Conservation (phyloP, 2,888 invertebrate species). For the Agrenia bidenticulata region DNA sequence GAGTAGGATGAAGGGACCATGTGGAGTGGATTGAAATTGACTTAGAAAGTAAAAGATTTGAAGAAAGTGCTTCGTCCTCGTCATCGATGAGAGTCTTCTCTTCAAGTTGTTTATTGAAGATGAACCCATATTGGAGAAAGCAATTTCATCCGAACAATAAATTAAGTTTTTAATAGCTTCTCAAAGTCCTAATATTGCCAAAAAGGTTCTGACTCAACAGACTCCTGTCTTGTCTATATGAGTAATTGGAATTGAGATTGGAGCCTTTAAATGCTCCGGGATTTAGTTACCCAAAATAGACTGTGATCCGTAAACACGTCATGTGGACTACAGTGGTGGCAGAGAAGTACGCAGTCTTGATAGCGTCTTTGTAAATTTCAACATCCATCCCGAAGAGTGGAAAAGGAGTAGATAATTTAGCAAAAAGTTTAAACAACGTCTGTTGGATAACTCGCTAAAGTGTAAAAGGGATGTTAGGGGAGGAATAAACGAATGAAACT, state of each 20-base stretch:
- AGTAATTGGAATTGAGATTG: no score
- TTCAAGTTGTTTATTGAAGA: conserved; percentile 5
- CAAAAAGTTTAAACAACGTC: no score
- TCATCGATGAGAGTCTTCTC: conserved; percentile 7
- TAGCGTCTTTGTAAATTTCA: no score
- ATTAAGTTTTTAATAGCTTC: conserved; percentile 5
- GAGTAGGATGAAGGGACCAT: not conserved
- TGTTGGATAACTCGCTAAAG: not conserved
- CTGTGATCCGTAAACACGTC: no score
- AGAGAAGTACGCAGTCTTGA: no score
- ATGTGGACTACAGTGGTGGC: no score
- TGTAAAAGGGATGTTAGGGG: not conserved
- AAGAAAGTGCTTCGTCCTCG: not conserved
- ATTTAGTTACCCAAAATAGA: no score
- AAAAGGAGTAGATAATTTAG: no score
- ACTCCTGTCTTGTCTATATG: not conserved
- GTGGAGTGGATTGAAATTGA: conserved; percentile 3
- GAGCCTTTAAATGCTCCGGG: no score
- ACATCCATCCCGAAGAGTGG: no score
- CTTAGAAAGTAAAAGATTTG: no score
- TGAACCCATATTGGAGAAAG: conserved; percentile 3
- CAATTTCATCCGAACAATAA: conserved; percentile 6
- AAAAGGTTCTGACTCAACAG: not conserved
- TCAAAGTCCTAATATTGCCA: not conserved
- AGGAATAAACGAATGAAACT: not conserved